Evolutionary conservation across 1,140 invertebrate genomes (phyloP).

Genomic region (Drosophila arawakana): DNA sequence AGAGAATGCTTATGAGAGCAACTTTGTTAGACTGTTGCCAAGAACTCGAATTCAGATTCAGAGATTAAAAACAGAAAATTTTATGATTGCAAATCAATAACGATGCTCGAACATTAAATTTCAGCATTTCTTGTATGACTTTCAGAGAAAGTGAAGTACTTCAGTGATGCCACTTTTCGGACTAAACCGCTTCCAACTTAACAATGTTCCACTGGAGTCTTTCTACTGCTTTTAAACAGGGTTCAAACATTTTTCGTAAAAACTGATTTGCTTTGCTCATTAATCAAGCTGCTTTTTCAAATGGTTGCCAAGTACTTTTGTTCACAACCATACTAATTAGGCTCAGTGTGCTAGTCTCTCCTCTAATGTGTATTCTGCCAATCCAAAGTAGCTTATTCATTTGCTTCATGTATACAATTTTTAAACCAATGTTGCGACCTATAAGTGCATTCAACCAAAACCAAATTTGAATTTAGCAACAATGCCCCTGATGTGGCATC

Average conservation of each 20-base stretch:
- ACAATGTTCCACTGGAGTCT: not conserved
- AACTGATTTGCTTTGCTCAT: not conserved
- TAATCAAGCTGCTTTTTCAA: not conserved
- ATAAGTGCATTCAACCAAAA: conserved; percentile 62
- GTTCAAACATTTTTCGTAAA: not conserved
- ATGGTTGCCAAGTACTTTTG: not conserved
- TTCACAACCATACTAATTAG: conserved; percentile 5
- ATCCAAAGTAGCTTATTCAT: conserved; percentile 10
- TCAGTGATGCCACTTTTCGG: not conserved
- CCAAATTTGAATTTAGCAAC: conserved; percentile 45
- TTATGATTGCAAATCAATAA: conserved; percentile 2
- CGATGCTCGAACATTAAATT: not conserved
- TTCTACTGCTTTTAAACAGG: too few species aligned
- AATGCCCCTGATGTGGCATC: conserved; percentile 38
- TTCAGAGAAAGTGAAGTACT: not conserved
- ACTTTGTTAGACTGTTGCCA: conserved; percentile 5
- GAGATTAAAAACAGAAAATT: not conserved
- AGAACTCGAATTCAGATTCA: not conserved
- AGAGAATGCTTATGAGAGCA: conserved; percentile 27
- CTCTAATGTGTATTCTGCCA: not conserved
- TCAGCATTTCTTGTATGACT: not conserved
- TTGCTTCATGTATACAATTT: not conserved
- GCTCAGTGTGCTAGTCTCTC: not conserved
- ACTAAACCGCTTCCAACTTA: not conserved
- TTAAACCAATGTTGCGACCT: conserved; percentile 36